Conservation (phyloP, 1,140 invertebrate species). For the Trinorchestia longiramus region DNA sequence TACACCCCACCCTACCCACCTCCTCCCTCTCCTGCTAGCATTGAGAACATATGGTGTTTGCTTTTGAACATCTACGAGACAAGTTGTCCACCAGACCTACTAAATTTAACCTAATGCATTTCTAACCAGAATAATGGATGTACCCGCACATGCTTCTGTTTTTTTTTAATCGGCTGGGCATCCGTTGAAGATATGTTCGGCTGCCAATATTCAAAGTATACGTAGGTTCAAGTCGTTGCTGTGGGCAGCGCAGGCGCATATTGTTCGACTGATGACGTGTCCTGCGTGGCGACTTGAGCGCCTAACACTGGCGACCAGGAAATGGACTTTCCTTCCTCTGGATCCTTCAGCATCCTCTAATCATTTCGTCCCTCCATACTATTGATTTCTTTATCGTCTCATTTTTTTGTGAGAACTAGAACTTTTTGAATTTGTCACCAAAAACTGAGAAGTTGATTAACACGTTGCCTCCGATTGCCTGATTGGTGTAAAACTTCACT, state of each 20-base stretch:
- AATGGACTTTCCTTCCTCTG: neutral
- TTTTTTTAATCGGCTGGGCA: neutral
- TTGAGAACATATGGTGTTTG: slow-evolving; percentile 34
- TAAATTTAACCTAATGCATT: neutral
- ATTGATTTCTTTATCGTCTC: neutral
- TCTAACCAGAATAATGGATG: neutral
- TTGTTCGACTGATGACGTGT: neutral
- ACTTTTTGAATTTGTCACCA: no score
- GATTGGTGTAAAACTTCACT: no score
- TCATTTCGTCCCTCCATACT: neutral
- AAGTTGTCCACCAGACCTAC: neutral
- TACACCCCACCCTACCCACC: neutral
- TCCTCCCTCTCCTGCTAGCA: slow-evolving; percentile 24
- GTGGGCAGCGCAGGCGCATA: neutral
- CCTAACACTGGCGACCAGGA: neutral
- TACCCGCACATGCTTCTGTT: neutral
- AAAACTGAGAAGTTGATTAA: no score
- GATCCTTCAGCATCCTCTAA: neutral
- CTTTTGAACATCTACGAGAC: neutral
- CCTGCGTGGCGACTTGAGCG: neutral
- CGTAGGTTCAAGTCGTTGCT: neutral
- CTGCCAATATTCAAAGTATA: neutral
- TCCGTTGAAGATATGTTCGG: neutral
- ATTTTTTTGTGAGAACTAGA: neutral
- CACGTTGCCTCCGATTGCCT: no score